phyloP scores from a whole-genome alignment of 2,888 invertebrate species.

The Cetonia aurata region DNA sequence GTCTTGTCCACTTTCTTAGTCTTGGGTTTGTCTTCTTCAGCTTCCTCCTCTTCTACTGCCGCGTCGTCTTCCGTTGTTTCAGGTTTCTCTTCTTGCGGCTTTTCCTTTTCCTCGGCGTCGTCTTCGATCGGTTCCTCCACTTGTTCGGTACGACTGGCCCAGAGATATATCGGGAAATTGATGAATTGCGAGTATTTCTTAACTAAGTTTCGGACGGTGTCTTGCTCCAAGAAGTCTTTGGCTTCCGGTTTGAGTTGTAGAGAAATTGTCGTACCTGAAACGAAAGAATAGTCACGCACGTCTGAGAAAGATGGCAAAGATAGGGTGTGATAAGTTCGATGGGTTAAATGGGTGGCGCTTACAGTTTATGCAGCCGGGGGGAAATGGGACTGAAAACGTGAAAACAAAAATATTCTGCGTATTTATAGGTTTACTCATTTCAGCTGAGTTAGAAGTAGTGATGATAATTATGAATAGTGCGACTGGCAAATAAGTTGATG shows the following conservation, averaged over 20 bases:
- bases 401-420: too few relatives aligned
- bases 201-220: conserved; percentile 90
- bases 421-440: too few relatives aligned
- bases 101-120: conserved; percentile 69
- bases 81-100: conserved; percentile 63
- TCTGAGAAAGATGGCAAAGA: too few relatives aligned
- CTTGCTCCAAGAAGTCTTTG: conserved; percentile 92
- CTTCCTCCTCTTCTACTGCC: conserved; percentile 79
- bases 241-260: conserved; percentile 97
- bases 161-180: conserved; percentile 97
- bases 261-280: conserved; percentile 68
- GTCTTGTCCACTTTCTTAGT: conserved; percentile 94
- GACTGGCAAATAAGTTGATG: too few relatives aligned
- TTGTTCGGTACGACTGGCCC: conserved; percentile 81
- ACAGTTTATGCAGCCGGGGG: too few relatives aligned
- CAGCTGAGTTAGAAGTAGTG: too few relatives aligned
- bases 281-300: conserved; percentile 25
- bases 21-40: conserved; percentile 78
- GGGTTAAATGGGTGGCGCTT: too few relatives aligned
- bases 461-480: too few relatives aligned
- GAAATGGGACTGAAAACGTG: too few relatives aligned
- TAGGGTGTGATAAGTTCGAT: too few relatives aligned
- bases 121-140: conserved; percentile 79
- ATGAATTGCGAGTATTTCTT: conserved; percentile 99
- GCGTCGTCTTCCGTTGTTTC: conserved; percentile 74